These are phyloP conservation scores for Pristis pectinata DNA, from an alignment of 2,797 vertebrate genomes.

Conservation along the genomic window DNA sequence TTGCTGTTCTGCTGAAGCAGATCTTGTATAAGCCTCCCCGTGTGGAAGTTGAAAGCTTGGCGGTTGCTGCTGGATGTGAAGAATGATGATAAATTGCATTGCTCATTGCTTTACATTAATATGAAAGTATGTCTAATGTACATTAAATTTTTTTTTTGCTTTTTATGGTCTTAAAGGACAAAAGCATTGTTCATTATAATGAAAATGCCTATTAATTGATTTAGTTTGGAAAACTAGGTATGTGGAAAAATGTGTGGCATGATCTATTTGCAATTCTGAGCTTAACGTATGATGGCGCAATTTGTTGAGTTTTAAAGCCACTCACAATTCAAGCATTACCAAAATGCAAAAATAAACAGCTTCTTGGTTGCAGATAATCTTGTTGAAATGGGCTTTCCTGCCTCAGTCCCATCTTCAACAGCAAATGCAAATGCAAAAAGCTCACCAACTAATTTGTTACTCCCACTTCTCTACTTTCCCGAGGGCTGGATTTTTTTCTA, in stretches of 20 bases:
- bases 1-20: conserved; percentile 37
- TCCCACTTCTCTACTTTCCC: background rate
- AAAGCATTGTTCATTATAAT: background rate
- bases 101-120: background rate
- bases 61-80: background rate
- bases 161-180: background rate
- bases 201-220: too few species aligned
- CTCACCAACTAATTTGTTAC: background rate
- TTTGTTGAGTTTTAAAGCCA: background rate
- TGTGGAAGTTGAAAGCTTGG: background rate
- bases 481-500: background rate
- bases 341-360: background rate
- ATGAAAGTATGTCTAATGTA: background rate
- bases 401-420: background rate
- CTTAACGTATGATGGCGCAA: too few species aligned
- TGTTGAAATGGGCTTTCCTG: background rate
- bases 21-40: background rate
- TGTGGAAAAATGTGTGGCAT: too few species aligned
- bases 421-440: background rate
- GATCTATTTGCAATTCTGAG: too few species aligned
- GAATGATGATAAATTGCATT: background rate
- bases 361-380: background rate
- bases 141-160: background rate
- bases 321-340: background rate
- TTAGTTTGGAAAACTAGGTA: too few species aligned